Conservation (phyloP, 2,113 vertebrate species). For the Chinchilla lanigera region DNA sequence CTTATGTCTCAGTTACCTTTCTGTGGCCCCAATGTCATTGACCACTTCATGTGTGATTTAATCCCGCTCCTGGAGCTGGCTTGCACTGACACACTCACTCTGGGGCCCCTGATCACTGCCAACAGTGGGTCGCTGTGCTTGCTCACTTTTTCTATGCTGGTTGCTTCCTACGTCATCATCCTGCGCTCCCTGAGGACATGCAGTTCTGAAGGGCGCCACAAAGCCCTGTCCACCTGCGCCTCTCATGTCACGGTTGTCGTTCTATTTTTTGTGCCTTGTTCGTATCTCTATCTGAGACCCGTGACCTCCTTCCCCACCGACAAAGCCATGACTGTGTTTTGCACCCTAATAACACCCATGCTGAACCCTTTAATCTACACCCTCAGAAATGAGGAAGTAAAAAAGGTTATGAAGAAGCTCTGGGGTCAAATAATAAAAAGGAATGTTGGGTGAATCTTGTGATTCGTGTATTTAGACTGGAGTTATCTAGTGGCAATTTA, state of each 20-base stretch:
- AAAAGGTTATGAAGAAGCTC: slow-evolving; percentile 51
- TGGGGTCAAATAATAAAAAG: background rate
- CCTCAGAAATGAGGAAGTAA: slow-evolving; percentile 69
- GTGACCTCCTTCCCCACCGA: slow-evolving; percentile 3
- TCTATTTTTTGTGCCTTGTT: slow-evolving; percentile 70
- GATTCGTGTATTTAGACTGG: background rate
- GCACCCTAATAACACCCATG: slow-evolving; percentile 60
- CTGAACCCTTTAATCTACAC: slow-evolving; percentile 74
- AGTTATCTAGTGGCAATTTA: background rate
- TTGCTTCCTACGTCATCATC: slow-evolving; percentile 53
- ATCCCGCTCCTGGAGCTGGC: slow-evolving; percentile 56
- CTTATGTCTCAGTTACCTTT: slow-evolving; percentile 47
- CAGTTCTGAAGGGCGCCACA: slow-evolving; percentile 46
- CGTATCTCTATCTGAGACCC: slow-evolving; percentile 61
- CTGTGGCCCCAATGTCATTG: slow-evolving; percentile 58
- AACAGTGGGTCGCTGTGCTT: slow-evolving; percentile 61
- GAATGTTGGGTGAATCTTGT: background rate
- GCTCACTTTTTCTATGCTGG: slow-evolving; percentile 25
- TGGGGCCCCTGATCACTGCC: slow-evolving; percentile 46
- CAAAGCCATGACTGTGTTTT: slow-evolving; percentile 71
- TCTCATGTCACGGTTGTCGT: slow-evolving; percentile 59
- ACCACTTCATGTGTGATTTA: slow-evolving; percentile 67
- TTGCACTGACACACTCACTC: slow-evolving; percentile 37
- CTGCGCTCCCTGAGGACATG: slow-evolving; percentile 12
- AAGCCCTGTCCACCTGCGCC: slow-evolving; percentile 65